A percentile compares a stretch with the other conserved stretches of the same genome.
Evolutionary conservation across 2,113 vertebrate species (phyloP).

Genomic region (Merops nubicus): DNA sequence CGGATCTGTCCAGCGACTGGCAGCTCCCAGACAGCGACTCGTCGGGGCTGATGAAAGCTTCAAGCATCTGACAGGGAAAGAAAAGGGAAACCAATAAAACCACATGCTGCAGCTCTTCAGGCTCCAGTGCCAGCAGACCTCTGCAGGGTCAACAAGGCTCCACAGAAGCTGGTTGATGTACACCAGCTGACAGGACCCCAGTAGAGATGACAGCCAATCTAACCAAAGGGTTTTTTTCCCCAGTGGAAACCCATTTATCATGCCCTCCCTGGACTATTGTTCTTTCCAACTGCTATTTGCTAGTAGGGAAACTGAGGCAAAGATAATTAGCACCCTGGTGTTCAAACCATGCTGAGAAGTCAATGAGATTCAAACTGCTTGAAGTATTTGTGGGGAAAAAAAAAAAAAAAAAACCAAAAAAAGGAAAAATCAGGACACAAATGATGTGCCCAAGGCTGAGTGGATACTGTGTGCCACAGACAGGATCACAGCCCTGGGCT

Average conservation of each 20-base stretch:
- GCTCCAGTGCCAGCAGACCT: background rate
- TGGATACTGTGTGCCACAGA: background rate
- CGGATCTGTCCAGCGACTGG: conserved; percentile 80
- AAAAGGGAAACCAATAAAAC: background rate
- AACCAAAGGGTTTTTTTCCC: background rate
- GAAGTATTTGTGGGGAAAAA: background rate
- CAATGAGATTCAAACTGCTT: background rate
- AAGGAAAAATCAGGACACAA: background rate
- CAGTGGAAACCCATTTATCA: background rate
- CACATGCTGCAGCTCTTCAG: background rate
- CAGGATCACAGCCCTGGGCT: background rate
- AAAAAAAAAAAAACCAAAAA: background rate
- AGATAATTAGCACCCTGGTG: background rate
- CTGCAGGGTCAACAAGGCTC: background rate
- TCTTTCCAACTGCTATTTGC: background rate
- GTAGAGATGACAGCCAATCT: background rate
- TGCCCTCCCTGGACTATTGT: background rate
- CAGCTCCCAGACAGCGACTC: conserved; percentile 89
- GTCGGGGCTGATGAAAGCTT: conserved; percentile 87
- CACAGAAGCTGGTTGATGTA: fast-evolving
- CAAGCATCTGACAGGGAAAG: conserved; percentile 77
- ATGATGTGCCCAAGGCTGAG: background rate
- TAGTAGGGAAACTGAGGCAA: background rate
- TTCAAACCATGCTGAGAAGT: background rate
- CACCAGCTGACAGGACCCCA: background rate